Percentiles rank a stretch among this genome's conserved stretches.
Evolutionary conservation across 2,113 vertebrate species (phyloP).

Genomic region (Prochilodus magdalenae): DNA sequence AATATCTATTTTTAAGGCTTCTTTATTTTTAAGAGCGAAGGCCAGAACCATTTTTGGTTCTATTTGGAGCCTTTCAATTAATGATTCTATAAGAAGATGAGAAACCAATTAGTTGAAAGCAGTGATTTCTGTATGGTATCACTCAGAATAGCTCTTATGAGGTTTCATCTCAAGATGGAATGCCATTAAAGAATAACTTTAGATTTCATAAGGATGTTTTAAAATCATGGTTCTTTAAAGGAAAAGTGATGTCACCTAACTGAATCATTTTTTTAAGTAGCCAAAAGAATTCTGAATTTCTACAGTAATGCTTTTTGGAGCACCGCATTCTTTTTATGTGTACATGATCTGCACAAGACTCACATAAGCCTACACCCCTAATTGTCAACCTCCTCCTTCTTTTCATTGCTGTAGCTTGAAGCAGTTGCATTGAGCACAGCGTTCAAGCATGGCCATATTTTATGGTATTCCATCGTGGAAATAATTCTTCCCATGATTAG

Average conservation of each 20-base stretch:
- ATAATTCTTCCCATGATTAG: slow-evolving; percentile 30
- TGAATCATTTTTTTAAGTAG: background rate
- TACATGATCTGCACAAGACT: background rate
- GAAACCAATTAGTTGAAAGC: too few relatives aligned
- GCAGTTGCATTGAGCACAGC: background rate
- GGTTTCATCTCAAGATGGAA: too few relatives aligned
- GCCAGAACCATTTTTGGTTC: too few relatives aligned
- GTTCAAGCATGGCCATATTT: slow-evolving; percentile 5
- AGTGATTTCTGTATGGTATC: too few relatives aligned
- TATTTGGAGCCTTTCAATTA: too few relatives aligned
- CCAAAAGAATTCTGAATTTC: background rate
- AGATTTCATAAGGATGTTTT: too few relatives aligned
- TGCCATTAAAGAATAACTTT: too few relatives aligned
- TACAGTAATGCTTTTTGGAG: background rate
- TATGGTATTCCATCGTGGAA: slow-evolving; percentile 12
- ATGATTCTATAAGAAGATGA: too few relatives aligned
- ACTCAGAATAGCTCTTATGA: too few relatives aligned
- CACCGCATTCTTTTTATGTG: background rate
- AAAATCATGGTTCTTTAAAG: too few relatives aligned
- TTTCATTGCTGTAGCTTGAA: background rate
- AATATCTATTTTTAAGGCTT: too few relatives aligned
- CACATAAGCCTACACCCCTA: background rate
- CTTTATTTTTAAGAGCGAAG: too few relatives aligned
- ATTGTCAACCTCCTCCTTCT: background rate
- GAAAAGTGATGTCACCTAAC: background rate